phyloP scores from a whole-genome alignment of 1,140 invertebrate genomes.

The Globodera ellingtonae region DNA sequence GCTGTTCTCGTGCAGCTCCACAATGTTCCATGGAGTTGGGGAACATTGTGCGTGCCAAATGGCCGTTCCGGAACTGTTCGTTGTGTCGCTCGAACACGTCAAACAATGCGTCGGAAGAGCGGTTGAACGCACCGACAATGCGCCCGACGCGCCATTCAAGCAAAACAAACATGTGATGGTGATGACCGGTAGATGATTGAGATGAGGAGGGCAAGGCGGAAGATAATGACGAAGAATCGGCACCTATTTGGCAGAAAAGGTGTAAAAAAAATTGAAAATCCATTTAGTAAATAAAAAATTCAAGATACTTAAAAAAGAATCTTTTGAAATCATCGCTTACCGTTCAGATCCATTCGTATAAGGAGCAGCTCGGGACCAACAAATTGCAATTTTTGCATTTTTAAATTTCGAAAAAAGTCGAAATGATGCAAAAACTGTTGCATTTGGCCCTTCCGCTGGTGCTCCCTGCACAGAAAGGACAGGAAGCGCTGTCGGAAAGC shows the following conservation, averaged over 20 bases:
- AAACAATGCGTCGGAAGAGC: conserved; percentile 37
- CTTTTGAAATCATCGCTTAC: not conserved
- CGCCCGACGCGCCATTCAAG: conserved; percentile 44
- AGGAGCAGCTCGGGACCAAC: conserved; percentile 46
- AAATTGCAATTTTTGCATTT: conserved; percentile 48
- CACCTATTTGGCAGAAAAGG: not conserved
- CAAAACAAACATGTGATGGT: conserved; percentile 45
- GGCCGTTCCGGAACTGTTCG: conserved; percentile 31
- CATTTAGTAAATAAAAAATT: not conserved
- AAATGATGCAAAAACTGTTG: conserved; percentile 41
- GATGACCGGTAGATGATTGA: conserved; percentile 9
- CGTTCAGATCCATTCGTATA: conserved; percentile 31
- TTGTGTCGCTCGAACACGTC: conserved; percentile 42
- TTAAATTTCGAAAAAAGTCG: conserved; percentile 37
- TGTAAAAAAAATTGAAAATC: not conserved
- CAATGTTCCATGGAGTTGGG: conserved; percentile 53
- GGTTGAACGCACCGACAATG: conserved; percentile 37
- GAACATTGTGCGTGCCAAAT: conserved; percentile 30
- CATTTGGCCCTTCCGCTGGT: conserved; percentile 20
- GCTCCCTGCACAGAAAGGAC: conserved; percentile 45
- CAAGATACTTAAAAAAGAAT: not conserved
- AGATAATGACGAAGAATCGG: conserved; percentile 11
- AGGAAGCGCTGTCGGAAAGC: conserved; percentile 52
- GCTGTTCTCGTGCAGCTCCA: conserved; percentile 26
- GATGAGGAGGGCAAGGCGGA: not conserved